These are phyloP conservation scores for Ariolimax columbianus DNA, from an alignment of 2,888 invertebrate species.

Conservation along the genomic window DNA sequence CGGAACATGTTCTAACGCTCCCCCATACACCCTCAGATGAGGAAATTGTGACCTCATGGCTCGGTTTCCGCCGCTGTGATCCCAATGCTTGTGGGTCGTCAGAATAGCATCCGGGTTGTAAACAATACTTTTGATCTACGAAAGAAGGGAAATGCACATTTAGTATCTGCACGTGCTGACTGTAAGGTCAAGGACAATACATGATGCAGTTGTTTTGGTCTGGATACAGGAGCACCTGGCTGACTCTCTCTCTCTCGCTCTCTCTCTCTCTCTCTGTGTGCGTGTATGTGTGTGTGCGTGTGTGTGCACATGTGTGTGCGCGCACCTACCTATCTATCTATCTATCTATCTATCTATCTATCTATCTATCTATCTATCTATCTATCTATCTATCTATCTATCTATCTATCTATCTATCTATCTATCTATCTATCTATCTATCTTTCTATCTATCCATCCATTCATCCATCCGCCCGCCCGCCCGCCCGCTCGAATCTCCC, in stretches of 20 bases:
- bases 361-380: neutral
- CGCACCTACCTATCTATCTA: neutral
- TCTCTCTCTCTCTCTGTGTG: too few species aligned
- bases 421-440: neutral
- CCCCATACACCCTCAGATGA: constrained; percentile 69
- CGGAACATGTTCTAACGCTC: constrained; percentile 69
- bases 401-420: neutral
- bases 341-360: neutral
- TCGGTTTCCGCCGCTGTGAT: constrained; percentile 75
- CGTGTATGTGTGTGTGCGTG: too few species aligned
- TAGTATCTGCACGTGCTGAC: neutral
- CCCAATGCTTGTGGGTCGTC: constrained; percentile 77
- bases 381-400: too few species aligned
- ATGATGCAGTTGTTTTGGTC: too few species aligned
- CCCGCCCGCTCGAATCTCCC: too few species aligned
- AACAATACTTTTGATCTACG: constrained; percentile 6
- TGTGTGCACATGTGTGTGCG: too few species aligned
- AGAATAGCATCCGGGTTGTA: constrained; percentile 68
- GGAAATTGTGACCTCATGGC: constrained; percentile 64
- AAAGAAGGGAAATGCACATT: neutral
- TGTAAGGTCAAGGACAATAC: too few species aligned
- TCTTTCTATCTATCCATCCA: neutral
- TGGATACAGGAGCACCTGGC: too few species aligned
- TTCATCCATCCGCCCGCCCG: neutral
- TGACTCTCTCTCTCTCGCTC: too few species aligned